Percentiles rank a stretch among this genome's conserved stretches.
Evolutionary conservation across 2,888 invertebrate genomes (phyloP).

Genomic region (Apamea anceps): DNA sequence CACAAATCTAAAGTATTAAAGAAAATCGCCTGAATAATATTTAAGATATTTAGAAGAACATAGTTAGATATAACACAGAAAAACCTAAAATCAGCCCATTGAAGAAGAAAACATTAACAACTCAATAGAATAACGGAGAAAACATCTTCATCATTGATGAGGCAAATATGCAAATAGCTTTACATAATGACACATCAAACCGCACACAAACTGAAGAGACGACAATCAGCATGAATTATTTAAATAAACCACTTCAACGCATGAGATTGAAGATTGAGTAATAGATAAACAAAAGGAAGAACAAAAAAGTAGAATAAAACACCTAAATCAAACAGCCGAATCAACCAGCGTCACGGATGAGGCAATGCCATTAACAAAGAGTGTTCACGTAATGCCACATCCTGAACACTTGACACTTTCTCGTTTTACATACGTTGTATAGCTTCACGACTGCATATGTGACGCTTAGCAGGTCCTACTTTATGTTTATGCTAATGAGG

Average conservation of each 20-base stretch:
- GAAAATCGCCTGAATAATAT: not conserved
- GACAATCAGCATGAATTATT: no score
- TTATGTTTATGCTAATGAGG: not conserved
- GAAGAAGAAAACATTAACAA: not conserved
- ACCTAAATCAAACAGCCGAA: not conserved
- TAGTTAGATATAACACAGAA: not conserved
- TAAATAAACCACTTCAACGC: not conserved
- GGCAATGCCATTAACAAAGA: constrained; percentile 25
- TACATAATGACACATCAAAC: not conserved
- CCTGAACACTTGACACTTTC: constrained; percentile 46
- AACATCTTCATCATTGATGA: not conserved
- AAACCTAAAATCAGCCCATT: not conserved
- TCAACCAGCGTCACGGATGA: constrained; percentile 18
- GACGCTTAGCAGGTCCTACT: not conserved
- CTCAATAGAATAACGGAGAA: not conserved
- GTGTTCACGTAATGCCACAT: constrained; percentile 15
- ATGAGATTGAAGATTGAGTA: not conserved
- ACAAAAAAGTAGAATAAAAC: not conserved
- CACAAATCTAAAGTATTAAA: not conserved
- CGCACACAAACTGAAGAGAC: no score
- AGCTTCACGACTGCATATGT: not conserved
- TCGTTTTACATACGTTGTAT: constrained; percentile 28
- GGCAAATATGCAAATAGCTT: not conserved
- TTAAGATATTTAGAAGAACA: not conserved
- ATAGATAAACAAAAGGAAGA: not conserved